phyloP scores from a whole-genome alignment of 2,888 invertebrate genomes.

The Zhengitettix transpicula region DNA sequence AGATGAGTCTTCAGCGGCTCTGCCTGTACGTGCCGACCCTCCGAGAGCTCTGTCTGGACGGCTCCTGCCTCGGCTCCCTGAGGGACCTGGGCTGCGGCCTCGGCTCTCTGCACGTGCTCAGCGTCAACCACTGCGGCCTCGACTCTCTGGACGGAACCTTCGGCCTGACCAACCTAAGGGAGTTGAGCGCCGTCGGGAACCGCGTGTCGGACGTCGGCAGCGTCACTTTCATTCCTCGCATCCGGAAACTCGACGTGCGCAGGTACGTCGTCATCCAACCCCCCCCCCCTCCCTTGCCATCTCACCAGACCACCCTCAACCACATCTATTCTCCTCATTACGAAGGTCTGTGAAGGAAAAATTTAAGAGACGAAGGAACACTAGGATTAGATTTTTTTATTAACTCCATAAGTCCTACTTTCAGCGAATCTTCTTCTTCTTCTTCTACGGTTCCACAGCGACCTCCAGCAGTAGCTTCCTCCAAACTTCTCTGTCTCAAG shows the following conservation, averaged over 20 bases:
- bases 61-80: conserved; percentile 46
- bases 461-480: too few species aligned
- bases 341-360: too few species aligned
- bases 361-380: too few species aligned
- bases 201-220: conserved; percentile 42
- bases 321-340: too few species aligned
- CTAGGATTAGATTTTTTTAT: too few species aligned
- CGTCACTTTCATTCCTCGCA: conserved; percentile 33
- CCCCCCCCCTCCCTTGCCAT: too few species aligned
- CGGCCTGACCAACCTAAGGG: conserved; percentile 41
- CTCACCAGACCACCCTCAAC: too few species aligned
- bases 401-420: too few species aligned
- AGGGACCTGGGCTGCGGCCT: conserved; percentile 49
- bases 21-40: conserved; percentile 44
- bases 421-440: too few species aligned
- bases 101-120: conserved; percentile 36
- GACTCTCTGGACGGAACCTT: conserved; percentile 49
- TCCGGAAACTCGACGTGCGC: conserved; percentile 29
- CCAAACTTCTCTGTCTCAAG: too few species aligned
- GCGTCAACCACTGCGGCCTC: conserved; percentile 46
- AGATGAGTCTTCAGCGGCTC: conserved; percentile 44
- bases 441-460: too few species aligned
- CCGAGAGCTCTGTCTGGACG: conserved; percentile 42
- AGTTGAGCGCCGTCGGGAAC: conserved; percentile 45
- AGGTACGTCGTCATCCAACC: conserved; percentile 19